Evolutionary conservation across 64 coral and sea anemone species (phyloP).

Genomic region (Acropora tenuis): DNA sequence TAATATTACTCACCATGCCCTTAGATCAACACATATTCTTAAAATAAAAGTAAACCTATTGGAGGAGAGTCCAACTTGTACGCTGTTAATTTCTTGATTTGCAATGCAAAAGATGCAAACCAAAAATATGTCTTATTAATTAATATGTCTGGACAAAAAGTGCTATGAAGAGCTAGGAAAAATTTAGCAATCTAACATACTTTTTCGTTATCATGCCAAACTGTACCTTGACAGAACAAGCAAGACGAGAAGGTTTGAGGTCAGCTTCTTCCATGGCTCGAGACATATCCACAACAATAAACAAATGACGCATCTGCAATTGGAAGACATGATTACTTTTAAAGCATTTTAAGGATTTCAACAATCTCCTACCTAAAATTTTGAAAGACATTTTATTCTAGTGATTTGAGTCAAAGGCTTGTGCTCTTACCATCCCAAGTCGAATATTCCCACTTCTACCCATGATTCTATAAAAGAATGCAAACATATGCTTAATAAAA

Average conservation of each 20-base stretch:
- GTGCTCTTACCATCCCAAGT: conserved; percentile 93
- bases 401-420: not conserved
- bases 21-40: too few relatives aligned
- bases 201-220: not conserved
- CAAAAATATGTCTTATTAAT: too few relatives aligned
- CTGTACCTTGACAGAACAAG: conserved; percentile 80
- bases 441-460: conserved; percentile 89
- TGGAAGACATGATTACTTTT: not conserved
- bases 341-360: too few relatives aligned
- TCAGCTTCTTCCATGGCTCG: conserved; percentile 96
- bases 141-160: not conserved
- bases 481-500: not conserved
- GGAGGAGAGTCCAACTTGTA: too few relatives aligned
- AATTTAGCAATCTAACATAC: not conserved
- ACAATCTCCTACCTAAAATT: too few relatives aligned
- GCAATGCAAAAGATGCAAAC: too few relatives aligned
- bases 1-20: too few relatives aligned
- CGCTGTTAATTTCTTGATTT: too few relatives aligned
- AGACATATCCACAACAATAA: conserved; percentile 92
- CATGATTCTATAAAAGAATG: not conserved
- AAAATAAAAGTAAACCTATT: too few relatives aligned
- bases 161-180: too few relatives aligned
- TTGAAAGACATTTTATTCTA: not conserved
- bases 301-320: conserved; percentile 95
- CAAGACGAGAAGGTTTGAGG: conserved; percentile 86